Conservation (phyloP, 2,888 invertebrate species). For the Hydropsyche betteni region DNA sequence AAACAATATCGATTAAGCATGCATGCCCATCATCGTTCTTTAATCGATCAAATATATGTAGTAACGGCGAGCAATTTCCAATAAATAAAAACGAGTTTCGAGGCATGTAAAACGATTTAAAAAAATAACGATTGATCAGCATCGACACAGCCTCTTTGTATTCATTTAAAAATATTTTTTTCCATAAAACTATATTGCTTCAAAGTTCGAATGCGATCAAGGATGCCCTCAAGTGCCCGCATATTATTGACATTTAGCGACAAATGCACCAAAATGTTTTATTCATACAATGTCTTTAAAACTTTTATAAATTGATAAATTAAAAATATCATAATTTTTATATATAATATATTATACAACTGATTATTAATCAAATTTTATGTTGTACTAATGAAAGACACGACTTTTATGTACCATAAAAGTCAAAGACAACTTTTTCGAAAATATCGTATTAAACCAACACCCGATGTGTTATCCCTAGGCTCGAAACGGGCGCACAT, state of each 20-base stretch:
- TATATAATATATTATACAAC: too few relatives aligned
- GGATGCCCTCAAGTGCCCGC: background rate
- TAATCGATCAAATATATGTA: constrained; percentile 45
- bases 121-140: constrained; percentile 45
- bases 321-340: too few relatives aligned
- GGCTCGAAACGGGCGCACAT: background rate
- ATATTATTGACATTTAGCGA: too few relatives aligned
- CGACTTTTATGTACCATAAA: too few relatives aligned
- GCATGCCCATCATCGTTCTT: constrained; percentile 43
- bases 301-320: too few relatives aligned
- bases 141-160: constrained; percentile 47
- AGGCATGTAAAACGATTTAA: constrained; percentile 50
- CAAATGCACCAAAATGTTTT: too few relatives aligned
- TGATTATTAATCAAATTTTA: too few relatives aligned
- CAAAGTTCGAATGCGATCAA: constrained; percentile 40
- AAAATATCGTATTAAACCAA: too few relatives aligned
- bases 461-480: background rate
- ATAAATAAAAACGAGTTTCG: constrained; percentile 49
- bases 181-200: constrained; percentile 48
- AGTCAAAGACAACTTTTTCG: too few relatives aligned
- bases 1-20: constrained; percentile 33
- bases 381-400: too few relatives aligned
- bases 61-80: constrained; percentile 41
- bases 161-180: constrained; percentile 49
- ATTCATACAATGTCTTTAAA: too few relatives aligned